These are phyloP conservation scores for Cyanocitta stelleri DNA, from an alignment of 2,113 vertebrate species.

Conservation along the genomic window DNA sequence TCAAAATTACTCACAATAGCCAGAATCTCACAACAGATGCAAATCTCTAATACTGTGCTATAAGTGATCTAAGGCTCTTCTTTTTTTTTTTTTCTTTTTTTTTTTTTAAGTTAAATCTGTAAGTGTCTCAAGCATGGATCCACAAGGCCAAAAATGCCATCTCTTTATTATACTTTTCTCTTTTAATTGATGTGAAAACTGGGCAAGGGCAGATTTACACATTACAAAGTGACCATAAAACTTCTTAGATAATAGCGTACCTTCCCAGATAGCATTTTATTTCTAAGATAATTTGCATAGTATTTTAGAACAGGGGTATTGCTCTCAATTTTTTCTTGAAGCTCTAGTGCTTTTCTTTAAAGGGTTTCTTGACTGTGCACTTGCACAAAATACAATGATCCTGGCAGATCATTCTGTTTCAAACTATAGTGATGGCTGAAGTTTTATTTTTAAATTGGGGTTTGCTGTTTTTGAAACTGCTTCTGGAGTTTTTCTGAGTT, in stretches of 20 bases:
- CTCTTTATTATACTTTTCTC: not conserved
- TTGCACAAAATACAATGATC: not conserved
- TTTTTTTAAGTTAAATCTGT: not conserved
- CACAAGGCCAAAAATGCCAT: not conserved
- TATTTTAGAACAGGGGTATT: not conserved
- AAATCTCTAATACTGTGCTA: not conserved
- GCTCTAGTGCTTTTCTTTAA: not conserved
- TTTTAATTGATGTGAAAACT: conserved; percentile 13
- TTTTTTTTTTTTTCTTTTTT: not conserved
- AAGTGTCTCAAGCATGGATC: not conserved
- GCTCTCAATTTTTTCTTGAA: not conserved
- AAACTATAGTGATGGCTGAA: not conserved
- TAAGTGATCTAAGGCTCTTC: not conserved
- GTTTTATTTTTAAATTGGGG: not conserved
- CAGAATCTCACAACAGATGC: not conserved
- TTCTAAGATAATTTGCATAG: not conserved
- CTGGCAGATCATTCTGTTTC: not conserved
- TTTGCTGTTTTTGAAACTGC: not conserved
- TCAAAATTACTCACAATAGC: conserved; percentile 24
- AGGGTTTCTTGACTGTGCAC: not conserved
- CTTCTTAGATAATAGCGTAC: not conserved
- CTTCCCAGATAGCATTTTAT: not conserved
- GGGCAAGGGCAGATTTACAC: not conserved
- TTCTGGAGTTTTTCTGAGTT: not conserved
- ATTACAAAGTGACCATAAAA: not conserved